Evolutionary conservation across 2,888 invertebrate species (phyloP), one percentile per base, ranked within the genome.

Genomic region (Trichopoda pennipes): DNA sequence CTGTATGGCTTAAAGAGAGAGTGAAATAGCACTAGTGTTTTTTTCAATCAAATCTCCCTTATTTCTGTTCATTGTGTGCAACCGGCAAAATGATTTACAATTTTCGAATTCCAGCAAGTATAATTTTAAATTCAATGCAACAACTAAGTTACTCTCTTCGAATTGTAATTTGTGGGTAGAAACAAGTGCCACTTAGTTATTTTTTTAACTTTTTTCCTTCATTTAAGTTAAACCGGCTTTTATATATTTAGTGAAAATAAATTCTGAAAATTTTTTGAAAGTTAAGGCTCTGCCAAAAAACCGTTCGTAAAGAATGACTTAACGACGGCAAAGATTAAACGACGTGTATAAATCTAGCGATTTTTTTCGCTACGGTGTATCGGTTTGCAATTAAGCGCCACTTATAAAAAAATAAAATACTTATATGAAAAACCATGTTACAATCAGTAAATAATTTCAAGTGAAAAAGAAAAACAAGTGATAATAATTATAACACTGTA

Each of bases 81-180:
- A 61, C 84, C 79, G 75, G 81, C 69, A 63, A 60, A 85, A 86
- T 89, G 88, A 88, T 88, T 88, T 88, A 88, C 86, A 85, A 81
- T 89, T 84, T 89, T 88, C 89, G 90, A 89, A 89, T 84, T 64
- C 79, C 64, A 77, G 63, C 21, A 69, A 64, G 6, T 32, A 53
- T 32, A n/a, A 35, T 17, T 14, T 6, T 10, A 12, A 17, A 19
- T 21, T 1, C 28, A 63, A 63, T 55, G 23, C 58, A 32, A 80
- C 17, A 69, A 49, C n/a, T 32, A 17, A 12, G 17, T 17, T 9
- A 19, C 9, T 64, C 21, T 73, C 47, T 35, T 44, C 4, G 1
- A 12, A n/a, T 10, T 42, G n/a, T 8, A 64, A 53, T 55, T 60
- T 42, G 19, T 17, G 23, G 44, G 23, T 53, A 58, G 16, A 60